Evolutionary conservation across 2,113 vertebrate genomes (phyloP), one percentile per base, ranked within the genome.

Genomic region (Cololabis saira): DNA sequence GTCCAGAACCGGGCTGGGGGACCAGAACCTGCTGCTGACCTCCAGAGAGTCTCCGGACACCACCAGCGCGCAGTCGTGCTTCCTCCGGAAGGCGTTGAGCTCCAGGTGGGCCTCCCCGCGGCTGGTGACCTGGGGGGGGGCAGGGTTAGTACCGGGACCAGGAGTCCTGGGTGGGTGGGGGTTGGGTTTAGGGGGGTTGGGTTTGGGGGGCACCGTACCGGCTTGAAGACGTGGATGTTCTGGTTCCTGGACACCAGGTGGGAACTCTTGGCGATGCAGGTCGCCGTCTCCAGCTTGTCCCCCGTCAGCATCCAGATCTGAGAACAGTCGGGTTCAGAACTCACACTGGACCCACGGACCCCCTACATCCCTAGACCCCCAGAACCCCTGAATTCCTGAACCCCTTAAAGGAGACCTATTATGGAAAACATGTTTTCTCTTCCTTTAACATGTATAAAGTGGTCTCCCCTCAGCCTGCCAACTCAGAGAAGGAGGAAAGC

Each of bases 191-290:
- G n/a, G n/a, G n/a, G n/a, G n/a, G n/a, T n/a, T n/a, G n/a, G n/a
- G n/a, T n/a, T n/a, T n/a, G n/a, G n/a, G n/a, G n/a, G n/a, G n/a
- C n/a, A n/a, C 90, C 93, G 74, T 81, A 98, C 97, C 9, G 96
- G 95, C 86, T 87, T 95, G 90, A 99, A 99, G 75, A 98, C 75
- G 49, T 99, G 98, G 57, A 96, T 93, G 66, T 98, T 95, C 67
- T 98, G 98, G 70, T 86, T 94, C 52, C 97, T 93, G 27, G 96
- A 96, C 18, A 99, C 98, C 79, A 99, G 86, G 40, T 97, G 98
- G 45, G 98, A 99, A 82, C 98, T 99, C 86, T 98, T 98, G 0
- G 97, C 97, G 49, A 98, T 99, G 85, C 97, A 99, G 0, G 97
- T 99, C 0, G 98, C 98, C 0, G 98, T 99, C 84, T 99, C 98